Conservation (phyloP, 2,113 vertebrate species). For the Actenoides lindsayi region DNA sequence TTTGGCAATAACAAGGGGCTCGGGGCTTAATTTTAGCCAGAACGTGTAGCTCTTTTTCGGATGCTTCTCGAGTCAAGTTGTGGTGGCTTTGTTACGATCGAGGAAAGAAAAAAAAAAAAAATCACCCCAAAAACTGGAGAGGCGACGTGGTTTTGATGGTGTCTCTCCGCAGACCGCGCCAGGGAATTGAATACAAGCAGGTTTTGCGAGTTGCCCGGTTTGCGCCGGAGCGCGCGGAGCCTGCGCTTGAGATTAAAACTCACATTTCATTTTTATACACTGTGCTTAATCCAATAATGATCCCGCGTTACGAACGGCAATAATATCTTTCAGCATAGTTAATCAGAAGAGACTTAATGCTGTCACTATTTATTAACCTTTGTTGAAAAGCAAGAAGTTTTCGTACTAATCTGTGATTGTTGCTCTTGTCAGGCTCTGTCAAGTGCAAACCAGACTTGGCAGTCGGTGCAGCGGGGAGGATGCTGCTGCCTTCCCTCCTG, state of each 20-base stretch:
- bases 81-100: accelerated
- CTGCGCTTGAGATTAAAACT: constrained; percentile 83
- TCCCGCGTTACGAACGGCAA: constrained; percentile 91
- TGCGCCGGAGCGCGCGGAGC: not conserved
- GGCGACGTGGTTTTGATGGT: not conserved
- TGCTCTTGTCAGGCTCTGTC: constrained; percentile 90
- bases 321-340: constrained; percentile 95
- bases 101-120: not conserved
- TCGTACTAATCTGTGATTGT: constrained; percentile 93
- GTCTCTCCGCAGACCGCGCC: not conserved
- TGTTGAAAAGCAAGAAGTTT: constrained; percentile 94
- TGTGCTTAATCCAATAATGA: constrained; percentile 97
- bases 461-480: constrained; percentile 77
- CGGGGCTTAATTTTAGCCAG: constrained; percentile 17
- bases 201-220: not conserved
- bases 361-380: constrained; percentile 99
- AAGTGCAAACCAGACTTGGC: constrained; percentile 87
- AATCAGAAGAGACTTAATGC: constrained; percentile 98
- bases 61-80: not conserved
- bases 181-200: constrained; percentile 9
- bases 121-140: not conserved
- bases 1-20: not conserved
- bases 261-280: constrained; percentile 94
- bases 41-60: not conserved
- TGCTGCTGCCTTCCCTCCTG: constrained; percentile 66